Evolutionary conservation across 2,888 invertebrate genomes (phyloP).

Genomic region (Pseudococcus viburni): DNA sequence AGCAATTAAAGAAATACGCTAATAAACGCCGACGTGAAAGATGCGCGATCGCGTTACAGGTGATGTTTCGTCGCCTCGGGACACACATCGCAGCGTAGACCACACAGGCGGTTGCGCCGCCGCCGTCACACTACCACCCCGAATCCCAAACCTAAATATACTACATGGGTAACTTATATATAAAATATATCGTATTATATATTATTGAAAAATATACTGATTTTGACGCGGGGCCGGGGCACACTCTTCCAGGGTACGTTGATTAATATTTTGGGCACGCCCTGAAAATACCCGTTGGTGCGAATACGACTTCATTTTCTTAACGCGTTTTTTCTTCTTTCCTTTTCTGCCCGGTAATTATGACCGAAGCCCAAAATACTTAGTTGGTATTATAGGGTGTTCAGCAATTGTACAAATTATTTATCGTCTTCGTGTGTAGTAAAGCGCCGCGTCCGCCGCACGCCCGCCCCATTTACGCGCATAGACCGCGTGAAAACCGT

Average conservation of each 20-base stretch:
- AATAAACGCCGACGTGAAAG: conserved; percentile 63
- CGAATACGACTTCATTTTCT: conserved; percentile 59
- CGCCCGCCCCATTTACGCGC: not conserved
- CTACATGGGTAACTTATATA: not conserved
- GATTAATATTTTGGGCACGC: conserved; percentile 65
- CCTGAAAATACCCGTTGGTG: conserved; percentile 59
- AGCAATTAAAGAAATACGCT: conserved; percentile 63
- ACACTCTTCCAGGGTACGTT: conserved; percentile 25
- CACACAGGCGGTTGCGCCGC: conserved; percentile 52
- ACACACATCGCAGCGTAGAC: conserved; percentile 30
- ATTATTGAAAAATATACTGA: conserved; percentile 16
- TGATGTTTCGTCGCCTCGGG: conserved; percentile 61
- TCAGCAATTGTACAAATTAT: conserved; percentile 49
- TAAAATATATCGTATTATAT: conserved; percentile 12
- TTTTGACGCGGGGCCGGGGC: no score
- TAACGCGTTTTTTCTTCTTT: conserved; percentile 23
- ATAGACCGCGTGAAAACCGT: no score
- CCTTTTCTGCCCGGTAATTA: not conserved
- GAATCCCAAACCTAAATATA: not conserved
- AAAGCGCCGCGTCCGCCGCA: not conserved
- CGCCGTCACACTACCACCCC: conserved; percentile 62
- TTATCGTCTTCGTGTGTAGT: not conserved
- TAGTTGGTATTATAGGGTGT: conserved; percentile 17
- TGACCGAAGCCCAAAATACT: conserved; percentile 1
- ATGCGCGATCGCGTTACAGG: conserved; percentile 57